Conservation (phyloP, 2,888 invertebrate genomes). For the Polyommatus icarus region DNA sequence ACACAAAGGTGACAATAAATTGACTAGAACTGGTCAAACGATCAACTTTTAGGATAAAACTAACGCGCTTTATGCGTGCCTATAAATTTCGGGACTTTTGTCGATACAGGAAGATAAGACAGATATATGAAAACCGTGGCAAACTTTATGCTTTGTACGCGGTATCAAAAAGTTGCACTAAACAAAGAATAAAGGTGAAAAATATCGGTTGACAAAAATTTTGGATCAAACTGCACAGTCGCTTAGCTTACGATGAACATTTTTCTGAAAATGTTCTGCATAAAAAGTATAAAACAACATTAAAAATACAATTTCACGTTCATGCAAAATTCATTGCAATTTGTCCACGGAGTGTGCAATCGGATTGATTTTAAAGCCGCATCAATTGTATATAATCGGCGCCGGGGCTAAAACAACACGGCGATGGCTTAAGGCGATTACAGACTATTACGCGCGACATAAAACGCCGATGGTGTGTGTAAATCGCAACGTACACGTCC, state of each 20-base stretch:
- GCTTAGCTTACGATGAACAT: not conserved
- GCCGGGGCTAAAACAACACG: not conserved
- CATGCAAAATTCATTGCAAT: not conserved
- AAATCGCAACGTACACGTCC: constrained; percentile 20
- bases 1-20: not conserved
- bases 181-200: not conserved
- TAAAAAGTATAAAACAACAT: not conserved
- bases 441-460: constrained; percentile 34
- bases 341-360: not conserved
- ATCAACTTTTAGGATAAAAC: not conserved
- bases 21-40: not conserved
- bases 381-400: constrained; percentile 24
- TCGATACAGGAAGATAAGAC: constrained; percentile 11
- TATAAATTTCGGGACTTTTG: not conserved
- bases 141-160: not conserved
- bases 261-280: too few species aligned
- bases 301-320: not conserved
- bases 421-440: constrained; percentile 39
- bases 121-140: constrained; percentile 1
- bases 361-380: constrained; percentile 6
- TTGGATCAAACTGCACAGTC: not conserved
- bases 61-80: not conserved
- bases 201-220: not conserved
- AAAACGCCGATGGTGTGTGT: constrained; percentile 35
- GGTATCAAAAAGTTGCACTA: not conserved